Evolutionary conservation across 2,113 vertebrate genomes (phyloP), one percentile per base, ranked within the genome.

Genomic region (Struthio camelus): DNA sequence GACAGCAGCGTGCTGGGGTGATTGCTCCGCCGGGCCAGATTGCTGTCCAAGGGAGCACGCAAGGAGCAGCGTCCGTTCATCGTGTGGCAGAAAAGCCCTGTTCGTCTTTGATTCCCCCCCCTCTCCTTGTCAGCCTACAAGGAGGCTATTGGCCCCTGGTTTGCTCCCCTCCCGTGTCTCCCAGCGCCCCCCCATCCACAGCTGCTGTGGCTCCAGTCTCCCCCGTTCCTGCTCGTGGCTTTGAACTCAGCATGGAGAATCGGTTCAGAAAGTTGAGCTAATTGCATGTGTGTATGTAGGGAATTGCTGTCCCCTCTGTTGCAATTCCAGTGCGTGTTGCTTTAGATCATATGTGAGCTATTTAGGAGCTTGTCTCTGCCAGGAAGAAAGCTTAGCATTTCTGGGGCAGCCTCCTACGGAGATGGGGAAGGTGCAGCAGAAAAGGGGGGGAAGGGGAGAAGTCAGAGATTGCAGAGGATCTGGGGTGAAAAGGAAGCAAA

Each of bases 401-500:
- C 73, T 46, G 9, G 87, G 36, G 87, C 89, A 85, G 76, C 61
- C 42, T 32, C 64, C 34, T 5, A 1, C 30, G 3, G 73, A 11
- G 30, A 5, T 1, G 14, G 4, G 28, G 48, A 34, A 67, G 58
- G 34, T 6, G 75, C 65, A 11, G 75, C 36, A 3, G 10, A 17
- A 25, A 36, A 23, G 5, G 18, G 38, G 12, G 70, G 50, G 50
- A 73, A 73, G 12, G 36, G 54, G 59, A 10, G 40, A 40, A 12
- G 10, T 3, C 64, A 0, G 54, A 17, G 58, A 13, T 5, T 9
- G n/a, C 1, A 46, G 38, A 3, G 85, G 30, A 0, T 11, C 28
- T 17, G 69, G 51, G 81, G 40, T 8, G 78, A 30, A n/a, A 48
- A 51, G 65, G 44, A 7, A 27, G 51, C 4, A 1, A 7, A n/a